A percentile compares a stretch with the other conserved stretches of the same genome.
phyloP scores from a whole-genome alignment of 2,888 invertebrate genomes.

The Nebria brevicollis region DNA sequence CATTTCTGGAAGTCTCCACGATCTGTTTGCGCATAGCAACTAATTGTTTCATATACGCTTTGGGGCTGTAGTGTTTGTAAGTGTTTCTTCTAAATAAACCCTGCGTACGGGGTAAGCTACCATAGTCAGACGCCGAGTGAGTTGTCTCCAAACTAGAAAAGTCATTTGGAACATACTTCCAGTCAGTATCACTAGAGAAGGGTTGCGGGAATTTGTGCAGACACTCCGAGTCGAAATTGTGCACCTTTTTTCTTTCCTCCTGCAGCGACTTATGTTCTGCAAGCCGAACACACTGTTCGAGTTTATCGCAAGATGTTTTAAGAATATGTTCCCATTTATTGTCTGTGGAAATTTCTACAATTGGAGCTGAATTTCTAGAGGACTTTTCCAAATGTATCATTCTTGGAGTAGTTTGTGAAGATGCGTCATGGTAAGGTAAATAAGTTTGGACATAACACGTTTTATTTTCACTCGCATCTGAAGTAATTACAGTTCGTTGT shows the following conservation, averaged over 20 bases:
- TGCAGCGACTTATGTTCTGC: slow-evolving; percentile 38
- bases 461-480: slow-evolving; percentile 12
- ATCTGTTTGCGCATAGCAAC: slow-evolving; percentile 68
- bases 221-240: slow-evolving; percentile 32
- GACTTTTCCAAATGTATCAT: slow-evolving; percentile 20
- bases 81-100: slow-evolving; percentile 50
- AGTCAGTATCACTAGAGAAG: slow-evolving; percentile 50
- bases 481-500: slow-evolving; percentile 27
- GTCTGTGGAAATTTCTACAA: slow-evolving; percentile 50
- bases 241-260: slow-evolving; percentile 2
- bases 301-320: slow-evolving; percentile 57
- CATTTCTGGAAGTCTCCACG: slow-evolving; percentile 65
- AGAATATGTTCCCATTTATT: slow-evolving; percentile 60
- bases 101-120: slow-evolving; percentile 58
- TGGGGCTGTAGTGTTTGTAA: slow-evolving; percentile 62
- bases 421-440: slow-evolving; percentile 46
- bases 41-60: slow-evolving; percentile 69
- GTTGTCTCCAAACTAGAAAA: slow-evolving; percentile 60
- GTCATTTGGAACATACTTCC: slow-evolving; percentile 51
- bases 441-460: slow-evolving; percentile 41
- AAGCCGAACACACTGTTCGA: slow-evolving; percentile 57
- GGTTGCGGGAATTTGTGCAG: slow-evolving; percentile 51
- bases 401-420: slow-evolving; percentile 53
- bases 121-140: slow-evolving; percentile 60
- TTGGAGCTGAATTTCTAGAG: slow-evolving; percentile 50